Evolutionary conservation across 2,797 vertebrate species (phyloP), one percentile per base, ranked within the genome.

Genomic region (Poecile montanus): DNA sequence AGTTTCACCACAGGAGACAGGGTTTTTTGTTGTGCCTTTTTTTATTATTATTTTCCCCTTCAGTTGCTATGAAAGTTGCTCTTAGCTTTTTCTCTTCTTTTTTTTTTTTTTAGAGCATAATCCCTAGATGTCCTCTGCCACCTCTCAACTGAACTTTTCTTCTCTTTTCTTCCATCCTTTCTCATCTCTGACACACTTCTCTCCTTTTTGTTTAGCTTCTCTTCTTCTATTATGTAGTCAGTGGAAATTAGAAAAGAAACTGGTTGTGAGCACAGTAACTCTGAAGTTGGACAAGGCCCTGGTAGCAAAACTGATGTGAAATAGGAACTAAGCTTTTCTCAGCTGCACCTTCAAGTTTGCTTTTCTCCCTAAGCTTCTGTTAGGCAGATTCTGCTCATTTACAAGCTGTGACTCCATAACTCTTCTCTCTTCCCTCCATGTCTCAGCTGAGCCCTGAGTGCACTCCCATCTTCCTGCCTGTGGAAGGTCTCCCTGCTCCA

Each of bases 1-100:
- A 89, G 87, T 95, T 97, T 96, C 90, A 88, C 96, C 94, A 81
- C 86, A 72, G 92, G 97, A 97, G 94, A 91, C 54, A 50, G 56
- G 1, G 2, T 53, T 96, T 83, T 96, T 95, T 96, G 91, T 96
- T 94, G 91, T 95, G 85, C 73, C 23, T 77, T 88, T 93, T 92
- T 63, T 83, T 48, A 68, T 54, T 92, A 60, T 90, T 88, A 32
- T 75, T 86, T 70, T 85, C 81, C 57, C 57, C 85, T 87, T n/a
- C 89, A 53, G 34, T 93, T 70, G 53, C 84, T 91, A 20, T 83
- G 78, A 91, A 87, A 47, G 75, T 68, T 75, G 29, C 87, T 94
- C 71, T 90, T 73, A 73, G 50, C 9, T n/a, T 57, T 85, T 89
- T 66, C 57, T 66, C 17, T 50, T 44, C 15, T 45, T 54, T 18